A percentile compares a stretch with the other conserved stretches of the same genome.
Conservation (phyloP, 2,797 vertebrate species). For the Decapterus maruadsi region DNA sequence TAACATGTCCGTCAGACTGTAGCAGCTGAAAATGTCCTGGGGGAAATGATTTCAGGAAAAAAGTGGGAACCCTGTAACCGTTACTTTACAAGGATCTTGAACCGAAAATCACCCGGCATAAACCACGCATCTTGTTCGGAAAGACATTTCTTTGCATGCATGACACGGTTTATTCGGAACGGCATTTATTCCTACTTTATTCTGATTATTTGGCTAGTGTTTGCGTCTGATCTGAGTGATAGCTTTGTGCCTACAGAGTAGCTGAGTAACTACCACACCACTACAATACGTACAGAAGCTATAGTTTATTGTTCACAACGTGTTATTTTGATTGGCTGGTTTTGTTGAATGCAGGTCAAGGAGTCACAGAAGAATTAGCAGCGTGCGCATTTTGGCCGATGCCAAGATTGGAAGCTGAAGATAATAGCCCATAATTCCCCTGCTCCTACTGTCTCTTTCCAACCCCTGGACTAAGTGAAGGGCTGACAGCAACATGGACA, state of each 20-base stretch:
- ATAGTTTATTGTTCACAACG: constrained; percentile 3
- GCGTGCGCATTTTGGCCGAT: constrained; percentile 8
- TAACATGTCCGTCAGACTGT: no score
- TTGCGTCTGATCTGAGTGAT: not conserved
- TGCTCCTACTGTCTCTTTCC: constrained; percentile 32
- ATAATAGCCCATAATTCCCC: constrained; percentile 43
- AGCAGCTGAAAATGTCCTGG: no score
- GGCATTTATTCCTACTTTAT: no score
- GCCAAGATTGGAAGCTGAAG: not conserved
- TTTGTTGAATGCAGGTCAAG: constrained; percentile 13
- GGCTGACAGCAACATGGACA: constrained; percentile 43
- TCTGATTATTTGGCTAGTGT: not conserved
- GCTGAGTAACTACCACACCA: not conserved
- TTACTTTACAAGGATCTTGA: no score
- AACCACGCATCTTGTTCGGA: no score
- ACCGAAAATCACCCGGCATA: no score
- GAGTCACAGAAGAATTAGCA: constrained; percentile 7
- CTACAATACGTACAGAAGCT: constrained; percentile 1
- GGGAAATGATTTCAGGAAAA: no score
- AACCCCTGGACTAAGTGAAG: constrained; percentile 47
- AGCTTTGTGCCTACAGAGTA: not conserved
- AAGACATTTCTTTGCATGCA: no score
- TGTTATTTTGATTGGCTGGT: not conserved
- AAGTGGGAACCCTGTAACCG: no score
- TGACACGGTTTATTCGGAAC: no score